Conservation (phyloP, 92 coral and sea anemone genomes). For the Diadumene lineata region DNA sequence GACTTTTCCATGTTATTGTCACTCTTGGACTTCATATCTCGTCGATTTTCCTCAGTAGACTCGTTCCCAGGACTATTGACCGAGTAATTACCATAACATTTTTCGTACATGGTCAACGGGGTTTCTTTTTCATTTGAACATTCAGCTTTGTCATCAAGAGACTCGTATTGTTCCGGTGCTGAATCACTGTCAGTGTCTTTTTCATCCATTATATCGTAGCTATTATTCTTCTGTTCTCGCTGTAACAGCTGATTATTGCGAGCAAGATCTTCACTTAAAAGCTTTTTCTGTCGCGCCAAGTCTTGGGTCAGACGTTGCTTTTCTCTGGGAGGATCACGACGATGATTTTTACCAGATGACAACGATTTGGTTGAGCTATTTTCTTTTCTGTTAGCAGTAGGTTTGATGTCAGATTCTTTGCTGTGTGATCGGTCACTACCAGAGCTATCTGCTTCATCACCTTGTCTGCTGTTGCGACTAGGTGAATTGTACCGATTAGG, state of each 20-base stretch:
- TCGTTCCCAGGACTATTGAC: conserved; percentile 48
- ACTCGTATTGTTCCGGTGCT: conserved; percentile 31
- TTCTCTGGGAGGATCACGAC: conserved; percentile 95
- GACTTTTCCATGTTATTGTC: conserved; percentile 49
- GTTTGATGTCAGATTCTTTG: conserved; percentile 25
- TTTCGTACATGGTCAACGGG: conserved; percentile 70
- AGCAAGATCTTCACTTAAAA: conserved; percentile 93
- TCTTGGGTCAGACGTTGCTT: conserved; percentile 98
- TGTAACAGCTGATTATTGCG: conserved; percentile 87
- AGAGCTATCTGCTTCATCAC: conserved; percentile 47
- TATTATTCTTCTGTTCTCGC: conserved; percentile 75
- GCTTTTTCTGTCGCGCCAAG: conserved; percentile 88
- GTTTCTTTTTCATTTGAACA: conserved; percentile 36
- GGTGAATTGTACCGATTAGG: conserved; percentile 61
- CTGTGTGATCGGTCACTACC: conserved; percentile 42
- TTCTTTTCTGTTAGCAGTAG: conserved; percentile 10
- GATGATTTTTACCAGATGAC: conserved; percentile 51
- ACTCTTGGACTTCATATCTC: conserved; percentile 35
- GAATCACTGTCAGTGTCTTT: conserved; percentile 46
- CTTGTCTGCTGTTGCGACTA: conserved; percentile 47
- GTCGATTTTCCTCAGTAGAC: conserved; percentile 29
- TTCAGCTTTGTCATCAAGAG: conserved; percentile 22
- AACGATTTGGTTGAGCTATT: conserved; percentile 38
- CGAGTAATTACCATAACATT: conserved; percentile 67
- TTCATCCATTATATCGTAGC: conserved; percentile 31